These are phyloP conservation scores for Lerista edwardsae DNA, from an alignment of 2,797 vertebrate genomes.

Conservation along the genomic window DNA sequence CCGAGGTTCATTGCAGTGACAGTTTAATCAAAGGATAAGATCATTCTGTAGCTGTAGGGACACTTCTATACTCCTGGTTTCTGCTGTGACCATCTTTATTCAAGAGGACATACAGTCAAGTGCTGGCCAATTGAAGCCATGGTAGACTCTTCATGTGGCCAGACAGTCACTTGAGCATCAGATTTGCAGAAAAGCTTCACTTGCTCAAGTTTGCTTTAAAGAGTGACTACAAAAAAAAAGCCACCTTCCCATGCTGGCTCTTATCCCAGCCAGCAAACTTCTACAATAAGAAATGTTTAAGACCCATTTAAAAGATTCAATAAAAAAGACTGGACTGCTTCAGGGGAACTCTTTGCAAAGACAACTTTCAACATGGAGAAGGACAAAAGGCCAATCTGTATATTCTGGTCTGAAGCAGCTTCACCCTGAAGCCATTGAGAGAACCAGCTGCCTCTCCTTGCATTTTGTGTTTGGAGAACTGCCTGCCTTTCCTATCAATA, in stretches of 20 bases:
- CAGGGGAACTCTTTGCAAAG: neutral
- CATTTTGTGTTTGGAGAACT: neutral
- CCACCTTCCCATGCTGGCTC: neutral
- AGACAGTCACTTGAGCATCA: neutral
- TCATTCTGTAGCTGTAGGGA: too few species aligned
- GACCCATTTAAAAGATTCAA: constrained; percentile 17
- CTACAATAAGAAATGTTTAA: neutral
- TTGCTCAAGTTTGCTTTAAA: neutral
- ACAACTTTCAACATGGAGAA: neutral
- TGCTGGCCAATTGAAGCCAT: too few species aligned
- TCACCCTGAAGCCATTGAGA: neutral
- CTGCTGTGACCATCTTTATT: too few species aligned
- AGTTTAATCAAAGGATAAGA: neutral
- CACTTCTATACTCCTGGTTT: neutral
- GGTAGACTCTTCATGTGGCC: too few species aligned
- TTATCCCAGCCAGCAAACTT: too few species aligned
- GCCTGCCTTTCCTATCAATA: neutral
- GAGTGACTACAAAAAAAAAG: too few species aligned
- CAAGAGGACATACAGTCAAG: too few species aligned
- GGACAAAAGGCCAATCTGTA: neutral
- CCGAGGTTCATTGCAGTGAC: neutral
- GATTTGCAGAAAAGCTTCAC: neutral
- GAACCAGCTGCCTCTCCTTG: neutral
- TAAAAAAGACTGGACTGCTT: neutral
- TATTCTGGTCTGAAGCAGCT: neutral